Conservation (phyloP, 2,113 vertebrate species). For the Apodemus sylvaticus region DNA sequence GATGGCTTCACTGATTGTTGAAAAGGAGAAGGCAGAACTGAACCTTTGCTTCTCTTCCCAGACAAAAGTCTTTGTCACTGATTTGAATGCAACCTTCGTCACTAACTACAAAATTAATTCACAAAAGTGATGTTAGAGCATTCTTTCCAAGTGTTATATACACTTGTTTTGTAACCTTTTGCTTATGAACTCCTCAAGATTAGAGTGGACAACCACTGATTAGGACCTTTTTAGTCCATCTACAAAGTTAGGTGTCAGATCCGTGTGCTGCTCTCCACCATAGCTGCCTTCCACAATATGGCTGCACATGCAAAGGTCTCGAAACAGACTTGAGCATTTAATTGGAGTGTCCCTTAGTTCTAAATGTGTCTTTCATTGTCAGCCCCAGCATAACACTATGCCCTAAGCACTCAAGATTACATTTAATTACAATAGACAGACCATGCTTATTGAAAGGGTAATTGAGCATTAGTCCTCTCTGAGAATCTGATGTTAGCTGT, state of each 20-base stretch:
- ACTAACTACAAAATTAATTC: background rate
- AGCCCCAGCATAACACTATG: background rate
- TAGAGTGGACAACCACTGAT: too few relatives aligned
- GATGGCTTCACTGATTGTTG: background rate
- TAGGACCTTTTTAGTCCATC: background rate
- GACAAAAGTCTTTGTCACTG: background rate
- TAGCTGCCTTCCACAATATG: background rate
- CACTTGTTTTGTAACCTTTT: background rate
- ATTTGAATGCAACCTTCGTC: too few relatives aligned
- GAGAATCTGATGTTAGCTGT: background rate
- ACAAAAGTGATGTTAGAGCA: background rate
- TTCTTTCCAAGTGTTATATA: background rate
- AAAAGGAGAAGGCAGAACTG: too few relatives aligned
- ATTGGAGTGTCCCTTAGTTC: background rate
- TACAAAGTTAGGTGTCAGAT: background rate
- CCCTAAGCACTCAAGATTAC: background rate
- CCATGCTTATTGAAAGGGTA: background rate
- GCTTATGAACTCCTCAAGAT: background rate
- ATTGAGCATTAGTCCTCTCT: background rate
- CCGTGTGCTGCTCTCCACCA: background rate
- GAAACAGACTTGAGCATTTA: background rate
- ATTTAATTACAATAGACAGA: background rate
- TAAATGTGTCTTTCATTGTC: background rate
- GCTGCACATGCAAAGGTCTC: background rate
- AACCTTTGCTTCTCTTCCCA: background rate